Percentiles rank a stretch among this genome's conserved stretches.
phyloP scores from a whole-genome alignment of 2,113 vertebrate species.

The Tangachromis dhanisi region DNA sequence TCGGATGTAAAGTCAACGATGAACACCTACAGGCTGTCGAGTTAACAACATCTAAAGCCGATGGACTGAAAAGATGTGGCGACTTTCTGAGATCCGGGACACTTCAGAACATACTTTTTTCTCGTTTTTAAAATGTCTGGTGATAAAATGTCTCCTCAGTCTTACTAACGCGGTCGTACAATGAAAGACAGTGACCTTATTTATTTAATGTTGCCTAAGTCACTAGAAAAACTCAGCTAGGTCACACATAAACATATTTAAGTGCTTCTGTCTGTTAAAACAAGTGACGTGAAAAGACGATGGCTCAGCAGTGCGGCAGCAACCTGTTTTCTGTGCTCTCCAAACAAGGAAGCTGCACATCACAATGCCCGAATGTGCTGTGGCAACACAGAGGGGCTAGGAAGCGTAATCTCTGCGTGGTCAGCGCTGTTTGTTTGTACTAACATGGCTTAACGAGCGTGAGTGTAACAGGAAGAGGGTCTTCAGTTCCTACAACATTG shows the following conservation, averaged over 20 bases:
- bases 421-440: constrained; percentile 34
- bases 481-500: constrained; percentile 17
- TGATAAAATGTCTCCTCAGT: no score
- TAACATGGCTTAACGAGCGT: constrained; percentile 24
- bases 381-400: constrained; percentile 25
- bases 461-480: constrained; percentile 36
- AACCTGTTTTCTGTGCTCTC: constrained; percentile 31
- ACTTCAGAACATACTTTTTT: not conserved
- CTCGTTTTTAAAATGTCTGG: not conserved
- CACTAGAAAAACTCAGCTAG: not conserved
- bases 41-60: not conserved
- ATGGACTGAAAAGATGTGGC: not conserved
- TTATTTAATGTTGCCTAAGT: not conserved
- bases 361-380: constrained; percentile 38
- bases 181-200: not conserved
- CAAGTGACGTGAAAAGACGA: constrained; percentile 16
- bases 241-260: not conserved
- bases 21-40: not conserved
- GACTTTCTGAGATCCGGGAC: not conserved
- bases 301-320: not conserved
- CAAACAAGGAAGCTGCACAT: constrained; percentile 55
- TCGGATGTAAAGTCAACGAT: not conserved
- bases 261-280: not conserved
- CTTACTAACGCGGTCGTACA: not conserved
- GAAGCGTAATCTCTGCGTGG: not conserved